Percentiles rank a stretch among this genome's conserved stretches.
Evolutionary conservation across 2,888 invertebrate genomes (phyloP).

Genomic region (Ethmia dodecea): DNA sequence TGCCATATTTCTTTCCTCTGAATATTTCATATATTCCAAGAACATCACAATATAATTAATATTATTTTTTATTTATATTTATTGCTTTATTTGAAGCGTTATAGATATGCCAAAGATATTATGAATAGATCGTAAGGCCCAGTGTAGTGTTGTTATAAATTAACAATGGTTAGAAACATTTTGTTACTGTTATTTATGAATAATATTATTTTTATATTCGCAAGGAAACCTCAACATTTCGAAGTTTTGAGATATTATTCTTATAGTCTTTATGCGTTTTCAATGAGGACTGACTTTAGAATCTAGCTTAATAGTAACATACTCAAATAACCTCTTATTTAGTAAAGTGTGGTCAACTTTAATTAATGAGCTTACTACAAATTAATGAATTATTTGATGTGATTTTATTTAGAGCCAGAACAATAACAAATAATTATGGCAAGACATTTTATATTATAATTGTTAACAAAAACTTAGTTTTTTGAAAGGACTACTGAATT

Average conservation of each 20-base stretch:
- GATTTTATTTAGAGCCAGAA: no score
- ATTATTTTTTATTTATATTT: no score
- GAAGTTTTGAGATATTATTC: constrained; percentile 53
- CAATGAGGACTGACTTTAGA: constrained; percentile 65
- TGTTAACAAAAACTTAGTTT: no score
- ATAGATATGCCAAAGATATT: constrained; percentile 72
- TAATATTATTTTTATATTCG: constrained; percentile 66
- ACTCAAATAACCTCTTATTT: constrained; percentile 23
- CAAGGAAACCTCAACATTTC: constrained; percentile 57
- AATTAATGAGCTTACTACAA: neutral
- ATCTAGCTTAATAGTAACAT: constrained; percentile 40
- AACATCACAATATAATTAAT: no score
- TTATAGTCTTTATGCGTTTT: constrained; percentile 47
- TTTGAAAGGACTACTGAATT: no score
- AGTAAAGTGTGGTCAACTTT: constrained; percentile 1
- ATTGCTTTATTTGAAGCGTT: constrained; percentile 46
- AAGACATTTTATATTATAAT: no score
- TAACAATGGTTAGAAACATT: constrained; percentile 65
- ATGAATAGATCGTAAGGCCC: constrained; percentile 60
- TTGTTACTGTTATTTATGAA: constrained; percentile 65
- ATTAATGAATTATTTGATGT: no score
- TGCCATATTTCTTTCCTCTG: no score
- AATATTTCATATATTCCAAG: no score
- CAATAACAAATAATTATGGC: no score
- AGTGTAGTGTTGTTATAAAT: constrained; percentile 40